Evolutionary conservation across 2,797 vertebrate species (phyloP).

Genomic region (Neosalanx taihuensis): DNA sequence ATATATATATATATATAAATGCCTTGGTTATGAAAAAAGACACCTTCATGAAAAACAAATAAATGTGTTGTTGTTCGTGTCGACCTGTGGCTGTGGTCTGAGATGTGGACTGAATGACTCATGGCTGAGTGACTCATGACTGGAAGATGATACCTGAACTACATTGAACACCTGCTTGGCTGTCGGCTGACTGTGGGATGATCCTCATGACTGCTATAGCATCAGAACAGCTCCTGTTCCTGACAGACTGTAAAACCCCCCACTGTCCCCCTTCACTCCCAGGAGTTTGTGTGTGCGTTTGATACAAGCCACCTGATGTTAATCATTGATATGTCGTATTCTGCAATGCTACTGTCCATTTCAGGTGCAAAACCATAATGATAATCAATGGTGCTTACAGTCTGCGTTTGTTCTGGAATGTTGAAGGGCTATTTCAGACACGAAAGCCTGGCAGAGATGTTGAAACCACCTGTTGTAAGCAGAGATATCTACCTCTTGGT

Average conservation of each 20-base stretch:
- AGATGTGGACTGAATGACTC: constrained; percentile 55
- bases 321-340: constrained; percentile 30
- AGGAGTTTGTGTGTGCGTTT: constrained; percentile 33
- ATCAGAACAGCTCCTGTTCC: too few species aligned
- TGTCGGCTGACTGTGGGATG: too few species aligned
- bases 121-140: constrained; percentile 13
- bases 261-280: constrained; percentile 17
- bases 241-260: too few species aligned
- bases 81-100: constrained; percentile 86
- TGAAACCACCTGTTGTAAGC: constrained; percentile 26
- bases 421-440: constrained; percentile 55
- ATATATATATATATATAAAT: constrained; percentile 75
- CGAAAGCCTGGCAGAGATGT: constrained; percentile 37
- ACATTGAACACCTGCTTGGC: too few species aligned
- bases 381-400: constrained; percentile 35
- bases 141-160: background rate
- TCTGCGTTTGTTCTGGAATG: constrained; percentile 15
- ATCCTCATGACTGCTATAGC: too few species aligned
- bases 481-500: constrained; percentile 54
- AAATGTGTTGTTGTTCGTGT: constrained; percentile 83
- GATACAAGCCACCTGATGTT: constrained; percentile 31
- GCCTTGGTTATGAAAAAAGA: constrained; percentile 78
- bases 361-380: constrained; percentile 19
- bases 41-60: constrained; percentile 91
- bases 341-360: constrained; percentile 19